Evolutionary conservation across 2,888 invertebrate species (phyloP).

Genomic region (Mesodorylaimus sp.): DNA sequence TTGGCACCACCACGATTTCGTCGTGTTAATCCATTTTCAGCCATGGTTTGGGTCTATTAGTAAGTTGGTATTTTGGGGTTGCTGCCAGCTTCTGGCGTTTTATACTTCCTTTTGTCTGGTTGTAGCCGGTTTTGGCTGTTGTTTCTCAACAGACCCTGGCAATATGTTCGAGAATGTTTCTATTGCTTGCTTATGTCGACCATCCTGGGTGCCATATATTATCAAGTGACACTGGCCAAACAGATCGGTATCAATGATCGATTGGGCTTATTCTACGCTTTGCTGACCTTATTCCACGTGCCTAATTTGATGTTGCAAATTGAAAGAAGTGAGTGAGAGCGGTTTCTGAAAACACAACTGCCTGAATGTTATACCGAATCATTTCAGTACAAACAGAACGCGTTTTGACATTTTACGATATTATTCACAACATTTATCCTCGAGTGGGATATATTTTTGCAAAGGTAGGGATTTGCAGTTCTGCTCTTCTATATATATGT

Average conservation of each 20-base stretch:
- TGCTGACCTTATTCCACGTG: slow-evolving; percentile 58
- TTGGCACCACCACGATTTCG: slow-evolving; percentile 48
- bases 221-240: slow-evolving; percentile 10
- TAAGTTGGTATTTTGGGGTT: slow-evolving; percentile 29
- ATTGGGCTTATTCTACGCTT: slow-evolving; percentile 65
- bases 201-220: slow-evolving; percentile 43
- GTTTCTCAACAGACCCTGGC: slow-evolving; percentile 64
- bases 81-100: too few relatives aligned
- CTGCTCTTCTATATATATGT: neutral
- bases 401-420: slow-evolving; percentile 53
- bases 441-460: slow-evolving; percentile 56
- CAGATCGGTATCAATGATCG: slow-evolving; percentile 35
- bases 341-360: neutral
- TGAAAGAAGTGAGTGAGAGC: slow-evolving; percentile 24
- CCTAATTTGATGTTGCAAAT: slow-evolving; percentile 49
- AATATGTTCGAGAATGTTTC: slow-evolving; percentile 56
- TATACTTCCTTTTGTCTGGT: slow-evolving; percentile 9
- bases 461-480: slow-evolving; percentile 43
- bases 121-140: slow-evolving; percentile 25
- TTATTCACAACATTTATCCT: slow-evolving; percentile 58
- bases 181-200: slow-evolving; percentile 62
- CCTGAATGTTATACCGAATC: neutral
- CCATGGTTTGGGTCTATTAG: slow-evolving; percentile 50
- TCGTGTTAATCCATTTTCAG: slow-evolving; percentile 47
- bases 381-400: slow-evolving; percentile 24